phyloP scores from a whole-genome alignment of 1,140 invertebrate species.

The Polyergus mexicanus region DNA sequence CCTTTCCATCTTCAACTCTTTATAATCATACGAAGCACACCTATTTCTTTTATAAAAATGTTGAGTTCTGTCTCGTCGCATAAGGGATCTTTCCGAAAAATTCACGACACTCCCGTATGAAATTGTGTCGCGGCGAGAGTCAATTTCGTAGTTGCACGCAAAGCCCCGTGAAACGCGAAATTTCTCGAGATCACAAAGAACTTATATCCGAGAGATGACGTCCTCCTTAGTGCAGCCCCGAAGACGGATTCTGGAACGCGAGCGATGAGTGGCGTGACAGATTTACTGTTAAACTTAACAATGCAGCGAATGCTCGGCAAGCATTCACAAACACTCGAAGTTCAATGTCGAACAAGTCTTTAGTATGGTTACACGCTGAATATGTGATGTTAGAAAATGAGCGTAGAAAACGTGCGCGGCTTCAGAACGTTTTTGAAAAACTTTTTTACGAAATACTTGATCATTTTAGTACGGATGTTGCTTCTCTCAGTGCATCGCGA shows the following conservation, averaged over 20 bases:
- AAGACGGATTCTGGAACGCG: neutral
- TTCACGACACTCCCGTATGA: neutral
- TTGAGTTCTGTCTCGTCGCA: neutral
- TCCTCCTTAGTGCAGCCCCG: neutral
- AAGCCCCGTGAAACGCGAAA: neutral
- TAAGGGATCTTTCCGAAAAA: neutral
- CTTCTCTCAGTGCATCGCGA: conserved; percentile 16
- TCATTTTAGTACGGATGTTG: neutral
- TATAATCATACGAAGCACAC: neutral
- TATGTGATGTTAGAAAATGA: conserved; percentile 1
- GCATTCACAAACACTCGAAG: neutral
- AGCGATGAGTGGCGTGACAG: neutral
- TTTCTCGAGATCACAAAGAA: neutral
- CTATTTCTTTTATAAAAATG: neutral
- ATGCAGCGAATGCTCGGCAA: neutral
- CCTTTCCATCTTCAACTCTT: neutral
- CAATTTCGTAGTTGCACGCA: neutral
- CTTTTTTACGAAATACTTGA: neutral
- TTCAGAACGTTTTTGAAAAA: neutral
- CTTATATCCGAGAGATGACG: neutral
- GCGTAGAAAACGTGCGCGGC: neutral
- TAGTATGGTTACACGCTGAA: neutral
- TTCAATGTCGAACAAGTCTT: neutral
- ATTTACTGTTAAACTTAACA: conserved; percentile 41
- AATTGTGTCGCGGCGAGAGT: neutral